phyloP scores from a whole-genome alignment of 2,797 vertebrate species.

The Sandelia bainsii region DNA sequence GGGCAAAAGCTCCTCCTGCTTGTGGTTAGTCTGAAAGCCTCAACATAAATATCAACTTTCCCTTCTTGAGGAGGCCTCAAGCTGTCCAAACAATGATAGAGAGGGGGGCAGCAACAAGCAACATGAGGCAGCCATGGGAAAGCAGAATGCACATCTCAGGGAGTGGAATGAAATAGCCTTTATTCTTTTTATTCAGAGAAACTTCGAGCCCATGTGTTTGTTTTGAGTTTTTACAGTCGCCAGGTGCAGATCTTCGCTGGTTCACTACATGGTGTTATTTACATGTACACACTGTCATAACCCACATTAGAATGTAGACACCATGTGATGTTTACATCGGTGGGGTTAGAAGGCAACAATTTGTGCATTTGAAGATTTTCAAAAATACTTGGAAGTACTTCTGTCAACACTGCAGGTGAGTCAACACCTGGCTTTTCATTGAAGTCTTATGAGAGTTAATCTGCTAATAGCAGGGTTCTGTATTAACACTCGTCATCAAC shows the following conservation, averaged over 20 bases:
- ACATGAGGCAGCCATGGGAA: constrained; percentile 91
- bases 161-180: constrained; percentile 81
- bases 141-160: constrained; percentile 71
- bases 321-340: not conserved
- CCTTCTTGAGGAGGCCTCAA: constrained; percentile 88
- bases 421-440: constrained; percentile 17
- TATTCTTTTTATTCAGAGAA: constrained; percentile 86
- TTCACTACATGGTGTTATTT: constrained; percentile 65
- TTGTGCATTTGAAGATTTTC: constrained; percentile 16
- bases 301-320: not conserved
- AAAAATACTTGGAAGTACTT: constrained; percentile 11
- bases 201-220: constrained; percentile 86
- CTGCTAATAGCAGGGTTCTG: not conserved
- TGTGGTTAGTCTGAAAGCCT: constrained; percentile 72
- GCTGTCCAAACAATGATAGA: constrained; percentile 91
- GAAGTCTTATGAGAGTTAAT: constrained; percentile 2
- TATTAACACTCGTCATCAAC: not conserved
- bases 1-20: constrained; percentile 55
- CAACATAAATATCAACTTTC: constrained; percentile 85
- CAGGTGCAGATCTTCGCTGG: constrained; percentile 82
- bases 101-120: constrained; percentile 84
- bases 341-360: not conserved
- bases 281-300: constrained; percentile 26
- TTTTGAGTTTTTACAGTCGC: constrained; percentile 82
- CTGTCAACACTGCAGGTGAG: constrained; percentile 11